Conservation (phyloP, 2,113 vertebrate species). For the Equus quagga region DNA sequence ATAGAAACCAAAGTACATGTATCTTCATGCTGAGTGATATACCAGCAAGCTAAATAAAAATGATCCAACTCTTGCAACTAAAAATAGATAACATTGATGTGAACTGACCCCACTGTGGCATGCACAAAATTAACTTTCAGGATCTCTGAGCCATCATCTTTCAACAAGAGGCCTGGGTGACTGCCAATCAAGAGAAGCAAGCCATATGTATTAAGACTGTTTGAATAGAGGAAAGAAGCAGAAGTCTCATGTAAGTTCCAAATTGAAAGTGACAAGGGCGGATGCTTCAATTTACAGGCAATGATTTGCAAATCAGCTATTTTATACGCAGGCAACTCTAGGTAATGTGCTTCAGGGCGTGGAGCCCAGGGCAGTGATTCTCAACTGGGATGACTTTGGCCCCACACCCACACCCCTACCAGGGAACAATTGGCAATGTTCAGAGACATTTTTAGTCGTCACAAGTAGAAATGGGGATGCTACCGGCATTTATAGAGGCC, state of each 20-base stretch:
- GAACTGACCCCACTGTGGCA: constrained; percentile 7
- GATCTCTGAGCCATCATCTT: constrained; percentile 1
- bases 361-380: not conserved
- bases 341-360: not conserved
- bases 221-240: constrained; percentile 56
- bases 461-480: not conserved
- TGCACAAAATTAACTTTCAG: constrained; percentile 44
- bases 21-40: constrained; percentile 48
- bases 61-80: not conserved
- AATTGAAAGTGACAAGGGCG: constrained; percentile 50
- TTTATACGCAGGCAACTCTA: not conserved
- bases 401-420: not conserved
- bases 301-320: constrained; percentile 36
- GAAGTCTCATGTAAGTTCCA: constrained; percentile 36
- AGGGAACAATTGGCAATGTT: not conserved
- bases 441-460: not conserved
- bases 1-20: constrained; percentile 30
- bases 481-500: not conserved
- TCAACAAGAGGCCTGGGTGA: constrained; percentile 5
- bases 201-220: constrained; percentile 30
- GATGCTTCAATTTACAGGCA: not conserved
- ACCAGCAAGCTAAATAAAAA: constrained; percentile 61
- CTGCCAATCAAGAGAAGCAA: not conserved
- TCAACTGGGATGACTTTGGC: not conserved
- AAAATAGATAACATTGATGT: constrained; percentile 48